These are phyloP conservation scores for Xenentodon cancila DNA, from an alignment of 2,797 vertebrate genomes.

Conservation along the genomic window DNA sequence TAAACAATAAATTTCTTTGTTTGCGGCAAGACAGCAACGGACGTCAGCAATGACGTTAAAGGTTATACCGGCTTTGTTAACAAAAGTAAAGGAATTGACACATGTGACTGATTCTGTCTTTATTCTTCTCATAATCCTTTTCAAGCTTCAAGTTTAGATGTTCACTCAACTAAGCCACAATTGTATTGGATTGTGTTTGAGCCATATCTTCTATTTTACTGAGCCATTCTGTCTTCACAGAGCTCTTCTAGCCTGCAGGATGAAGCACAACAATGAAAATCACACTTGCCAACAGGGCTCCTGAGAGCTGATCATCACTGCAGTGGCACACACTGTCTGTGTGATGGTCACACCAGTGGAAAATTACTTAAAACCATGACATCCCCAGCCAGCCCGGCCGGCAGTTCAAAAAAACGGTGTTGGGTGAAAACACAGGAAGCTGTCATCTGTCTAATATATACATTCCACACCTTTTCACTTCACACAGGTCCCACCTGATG, in stretches of 20 bases:
- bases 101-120: background rate
- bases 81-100: constrained; percentile 4
- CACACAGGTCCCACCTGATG: constrained; percentile 17
- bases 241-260: constrained; percentile 11
- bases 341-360: constrained; percentile 37
- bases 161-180: background rate
- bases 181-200: constrained; percentile 1
- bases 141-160: background rate
- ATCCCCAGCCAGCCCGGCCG: constrained; percentile 32
- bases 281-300: constrained; percentile 38
- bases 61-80: constrained; percentile 33
- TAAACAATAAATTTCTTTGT: constrained; percentile 71
- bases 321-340: constrained; percentile 38
- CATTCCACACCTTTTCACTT: constrained; percentile 19
- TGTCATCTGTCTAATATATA: constrained; percentile 14
- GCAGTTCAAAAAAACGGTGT: constrained; percentile 17
- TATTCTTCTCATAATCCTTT: constrained; percentile 3
- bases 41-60: constrained; percentile 40
- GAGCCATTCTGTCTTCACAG: background rate
- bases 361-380: constrained; percentile 34
- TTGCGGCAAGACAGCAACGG: constrained; percentile 30
- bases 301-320: constrained; percentile 41
- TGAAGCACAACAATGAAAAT: constrained; percentile 32
- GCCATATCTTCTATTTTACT: background rate
- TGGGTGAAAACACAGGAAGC: constrained; percentile 12